Base-by-base conservation (phyloP, 1,140 invertebrate genomes). In the Papilio polyxenes region DNA sequence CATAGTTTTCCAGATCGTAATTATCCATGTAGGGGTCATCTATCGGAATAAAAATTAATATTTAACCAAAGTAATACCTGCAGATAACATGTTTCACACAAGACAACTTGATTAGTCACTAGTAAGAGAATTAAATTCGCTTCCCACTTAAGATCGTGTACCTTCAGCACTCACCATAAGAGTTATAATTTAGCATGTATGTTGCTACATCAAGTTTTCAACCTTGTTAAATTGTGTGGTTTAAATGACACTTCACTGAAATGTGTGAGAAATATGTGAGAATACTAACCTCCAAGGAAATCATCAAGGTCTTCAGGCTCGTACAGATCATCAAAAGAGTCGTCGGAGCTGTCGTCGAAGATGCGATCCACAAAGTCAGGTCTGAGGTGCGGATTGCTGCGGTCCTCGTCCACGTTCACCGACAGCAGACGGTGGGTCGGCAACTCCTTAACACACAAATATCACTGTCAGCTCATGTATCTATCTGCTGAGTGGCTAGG, bases 341-440 rank as follows among this genome's bases (percentile, higher is more conserved):
- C 88, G 10, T 91, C 90, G 8, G 90, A 91, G 78, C 85, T 88
- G 75, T 91, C 85, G 1, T 90, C 89, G 76, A 88, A 89, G 15
- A 90, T 83, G 31, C 80, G 81, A 69, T 92, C 91, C 2, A 90
- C 85, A 82, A 92, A 92, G 85, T 92, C 91, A 0, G 90, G 89
- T 17, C 92, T 82, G 65, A 92, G 80, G 77, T 91, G 88, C 0
- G 88, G 89, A 75, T 90, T 89, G 85, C 92, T 89, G 77, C 85
- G 89, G 84, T 92, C 91, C 8, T 92, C 89, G 7, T 82, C 37
- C 17, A 88, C 23, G 83, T 92, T 84, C 51, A 93, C 84, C 0
- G 78, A 85, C 59, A 93, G 83, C 59, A 90, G 82, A 74, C 87
- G 87, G 83, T 92, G 92, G 0, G 44, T 80, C 0, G 85, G 84